Evolutionary conservation across 2,113 vertebrate species (phyloP).

Genomic region (Ginglymostoma cirratum): DNA sequence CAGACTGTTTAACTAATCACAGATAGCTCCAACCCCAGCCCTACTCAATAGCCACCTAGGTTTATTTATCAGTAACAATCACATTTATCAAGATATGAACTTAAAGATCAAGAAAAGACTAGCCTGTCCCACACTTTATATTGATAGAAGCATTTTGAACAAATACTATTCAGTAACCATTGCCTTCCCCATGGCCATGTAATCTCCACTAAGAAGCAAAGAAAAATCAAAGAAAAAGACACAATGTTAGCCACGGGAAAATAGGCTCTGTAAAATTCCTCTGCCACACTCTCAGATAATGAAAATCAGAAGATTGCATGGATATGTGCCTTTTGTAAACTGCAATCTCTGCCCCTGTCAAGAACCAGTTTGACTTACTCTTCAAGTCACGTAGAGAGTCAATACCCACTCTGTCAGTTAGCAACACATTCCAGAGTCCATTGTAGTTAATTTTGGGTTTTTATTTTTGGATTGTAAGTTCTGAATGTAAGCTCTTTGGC

Average conservation of each 20-base stretch:
- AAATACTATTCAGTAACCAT: not conserved
- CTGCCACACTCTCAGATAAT: not conserved
- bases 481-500: not conserved
- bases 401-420: not conserved
- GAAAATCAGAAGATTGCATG: not conserved
- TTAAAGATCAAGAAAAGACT: not conserved
- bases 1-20: not conserved
- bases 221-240: not conserved
- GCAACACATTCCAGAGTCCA: not conserved
- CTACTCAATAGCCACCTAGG: not conserved
- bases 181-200: not conserved
- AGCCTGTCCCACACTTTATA: not conserved
- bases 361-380: not conserved
- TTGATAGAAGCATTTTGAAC: not conserved
- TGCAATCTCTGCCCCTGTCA: not conserved
- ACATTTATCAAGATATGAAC: not conserved
- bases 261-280: not conserved
- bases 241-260: not conserved
- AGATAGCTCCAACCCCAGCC: not conserved
- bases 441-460: not conserved
- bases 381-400: too few relatives aligned
- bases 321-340: too few relatives aligned
- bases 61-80: not conserved
- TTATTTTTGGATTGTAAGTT: not conserved
- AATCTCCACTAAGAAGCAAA: not conserved